Conservation (phyloP, 2,113 vertebrate species). For the pig (Sus scrofa) region T2T-Sscrofa CM000821.6:54493001-54493500, state of each 20-base stretch:
- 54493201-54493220: no score
- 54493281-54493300: neutral
- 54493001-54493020: no score
- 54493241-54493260: neutral
- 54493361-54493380: neutral
- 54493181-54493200: no score
- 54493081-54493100: no score
- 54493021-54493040: no score
- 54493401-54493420: neutral
- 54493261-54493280: neutral
- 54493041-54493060: no score
- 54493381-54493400: neutral
- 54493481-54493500: neutral
- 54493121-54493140: no score
- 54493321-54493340: neutral
- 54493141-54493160: no score
- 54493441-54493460: neutral
- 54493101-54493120: no score
- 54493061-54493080: no score
- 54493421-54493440: neutral
- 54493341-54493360: neutral
- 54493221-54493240: slow-evolving; percentile 22
- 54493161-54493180: no score
- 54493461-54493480: neutral
- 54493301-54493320: neutral